Conservation (phyloP, 2,888 invertebrate genomes). For the Oegoconia quadripuncta region DNA sequence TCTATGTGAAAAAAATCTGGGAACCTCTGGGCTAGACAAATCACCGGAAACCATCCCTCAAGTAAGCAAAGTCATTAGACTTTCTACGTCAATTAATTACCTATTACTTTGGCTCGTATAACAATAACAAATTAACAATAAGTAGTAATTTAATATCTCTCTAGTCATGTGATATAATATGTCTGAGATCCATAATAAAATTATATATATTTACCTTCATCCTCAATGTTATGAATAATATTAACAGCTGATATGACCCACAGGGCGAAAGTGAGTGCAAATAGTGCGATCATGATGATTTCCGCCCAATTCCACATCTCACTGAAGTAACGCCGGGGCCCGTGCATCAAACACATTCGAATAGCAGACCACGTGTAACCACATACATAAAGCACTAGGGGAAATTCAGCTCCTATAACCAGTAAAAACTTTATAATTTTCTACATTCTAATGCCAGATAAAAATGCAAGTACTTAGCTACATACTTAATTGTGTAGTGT, state of each 20-base stretch:
- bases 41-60: too few species aligned
- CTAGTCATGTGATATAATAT: neutral
- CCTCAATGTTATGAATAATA: conserved; percentile 17
- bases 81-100: too few species aligned
- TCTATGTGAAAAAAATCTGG: too few species aligned
- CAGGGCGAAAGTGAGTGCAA: conserved; percentile 79
- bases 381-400: conserved; percentile 70
- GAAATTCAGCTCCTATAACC: conserved; percentile 41
- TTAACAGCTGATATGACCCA: conserved; percentile 81
- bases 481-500: too few species aligned
- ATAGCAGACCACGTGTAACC: conserved; percentile 78
- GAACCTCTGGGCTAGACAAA: too few species aligned
- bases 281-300: conserved; percentile 77
- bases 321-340: conserved; percentile 76
- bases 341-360: conserved; percentile 77
- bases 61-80: too few species aligned
- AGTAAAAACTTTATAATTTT: too few species aligned
- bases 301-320: conserved; percentile 82
- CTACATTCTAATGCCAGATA: too few species aligned
- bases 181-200: neutral
- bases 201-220: neutral
- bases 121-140: too few species aligned
- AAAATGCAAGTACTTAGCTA: too few species aligned
- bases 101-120: too few species aligned
- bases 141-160: neutral